Evolutionary conservation across 2,888 invertebrate species (phyloP).

Genomic region (Drosophila subsilvestris): DNA sequence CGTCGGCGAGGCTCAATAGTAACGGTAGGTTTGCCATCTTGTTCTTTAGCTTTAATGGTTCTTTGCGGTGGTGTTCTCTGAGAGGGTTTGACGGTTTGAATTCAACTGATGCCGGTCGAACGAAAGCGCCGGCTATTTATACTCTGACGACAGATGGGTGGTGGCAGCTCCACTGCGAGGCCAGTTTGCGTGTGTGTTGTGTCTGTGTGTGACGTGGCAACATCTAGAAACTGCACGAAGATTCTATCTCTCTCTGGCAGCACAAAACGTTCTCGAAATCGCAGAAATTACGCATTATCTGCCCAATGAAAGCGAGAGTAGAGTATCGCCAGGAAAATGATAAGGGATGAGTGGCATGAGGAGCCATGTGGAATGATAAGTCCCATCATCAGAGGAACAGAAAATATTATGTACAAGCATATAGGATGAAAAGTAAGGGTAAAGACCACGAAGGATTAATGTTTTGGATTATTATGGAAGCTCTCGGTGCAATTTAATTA

Average conservation of each 20-base stretch:
- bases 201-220: constrained; percentile 11
- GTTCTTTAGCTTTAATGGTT: constrained; percentile 3
- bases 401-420: constrained; percentile 12
- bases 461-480: background rate
- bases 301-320: constrained; percentile 62
- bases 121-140: constrained; percentile 58
- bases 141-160: constrained; percentile 35
- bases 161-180: constrained; percentile 39
- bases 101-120: constrained; percentile 59
- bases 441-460: background rate
- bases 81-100: constrained; percentile 44
- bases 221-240: constrained; percentile 43
- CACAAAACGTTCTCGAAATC: constrained; percentile 55
- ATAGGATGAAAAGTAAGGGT: background rate
- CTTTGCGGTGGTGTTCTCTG: constrained; percentile 2
- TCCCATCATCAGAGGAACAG: background rate
- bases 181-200: constrained; percentile 6
- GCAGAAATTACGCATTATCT: constrained; percentile 51
- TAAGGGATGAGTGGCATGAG: background rate
- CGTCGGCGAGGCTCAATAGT: constrained; percentile 68
- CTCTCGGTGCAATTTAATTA: background rate
- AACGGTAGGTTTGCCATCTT: constrained; percentile 72
- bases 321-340: constrained; percentile 39
- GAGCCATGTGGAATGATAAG: constrained; percentile 23
- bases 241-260: constrained; percentile 46